Percentiles rank a stretch among this genome's conserved stretches.
These are phyloP conservation scores for Phymastichus coffea DNA, from an alignment of 1,140 invertebrate species.

Conservation along the genomic window DNA sequence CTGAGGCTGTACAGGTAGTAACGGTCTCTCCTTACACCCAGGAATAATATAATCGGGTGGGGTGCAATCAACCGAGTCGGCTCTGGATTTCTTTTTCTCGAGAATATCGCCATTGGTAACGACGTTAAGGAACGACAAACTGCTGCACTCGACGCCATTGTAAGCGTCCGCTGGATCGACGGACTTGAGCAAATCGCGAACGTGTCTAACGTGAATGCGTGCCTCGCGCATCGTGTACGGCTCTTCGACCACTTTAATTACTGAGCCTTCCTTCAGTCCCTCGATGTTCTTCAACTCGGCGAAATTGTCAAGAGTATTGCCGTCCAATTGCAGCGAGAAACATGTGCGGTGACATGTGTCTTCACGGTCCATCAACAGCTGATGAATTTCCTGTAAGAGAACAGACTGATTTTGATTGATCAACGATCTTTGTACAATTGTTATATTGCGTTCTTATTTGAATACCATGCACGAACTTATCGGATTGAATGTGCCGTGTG, in stretches of 20 bases:
- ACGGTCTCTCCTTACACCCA: constrained; percentile 79
- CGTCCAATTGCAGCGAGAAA: constrained; percentile 94
- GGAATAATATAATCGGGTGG: constrained; percentile 97
- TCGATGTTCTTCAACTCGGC: constrained; percentile 96
- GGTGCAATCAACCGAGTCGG: constrained; percentile 92
- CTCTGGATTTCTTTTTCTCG: constrained; percentile 85
- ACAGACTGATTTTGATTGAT: no score
- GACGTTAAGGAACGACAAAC: constrained; percentile 93
- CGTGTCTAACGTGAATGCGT: constrained; percentile 94
- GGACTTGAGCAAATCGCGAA: constrained; percentile 92
- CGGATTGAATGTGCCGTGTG: no score
- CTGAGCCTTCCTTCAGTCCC: constrained; percentile 89
- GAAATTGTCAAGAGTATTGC: constrained; percentile 94
- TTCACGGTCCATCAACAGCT: constrained; percentile 95
- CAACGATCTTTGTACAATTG: no score
- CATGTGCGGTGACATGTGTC: constrained; percentile 98
- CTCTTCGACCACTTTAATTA: constrained; percentile 92
- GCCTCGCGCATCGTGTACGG: constrained; percentile 98
- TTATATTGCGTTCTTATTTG: not conserved
- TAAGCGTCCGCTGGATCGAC: constrained; percentile 92
- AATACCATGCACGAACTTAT: no score
- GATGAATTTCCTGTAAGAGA: constrained; percentile 81
- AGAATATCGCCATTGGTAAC: constrained; percentile 87
- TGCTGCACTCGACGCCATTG: constrained; percentile 92
- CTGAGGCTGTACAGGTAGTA: constrained; percentile 86